Evolutionary conservation across 2,113 vertebrate species (phyloP).

Genomic region (Sceloporus tristichus): DNA sequence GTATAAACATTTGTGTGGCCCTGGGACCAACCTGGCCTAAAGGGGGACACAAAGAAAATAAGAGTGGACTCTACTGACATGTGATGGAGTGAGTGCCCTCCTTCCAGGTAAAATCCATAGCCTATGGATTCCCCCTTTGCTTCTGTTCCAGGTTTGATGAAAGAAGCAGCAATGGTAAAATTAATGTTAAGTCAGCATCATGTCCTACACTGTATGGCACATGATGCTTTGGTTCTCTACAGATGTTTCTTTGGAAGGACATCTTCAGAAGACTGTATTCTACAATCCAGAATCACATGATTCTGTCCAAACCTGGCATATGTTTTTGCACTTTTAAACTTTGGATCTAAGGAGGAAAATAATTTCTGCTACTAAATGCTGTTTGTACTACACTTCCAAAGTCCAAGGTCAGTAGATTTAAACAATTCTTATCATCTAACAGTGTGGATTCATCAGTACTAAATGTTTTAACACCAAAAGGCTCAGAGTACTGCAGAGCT

Average conservation of each 20-base stretch:
- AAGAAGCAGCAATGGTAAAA: neutral
- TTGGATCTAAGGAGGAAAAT: neutral
- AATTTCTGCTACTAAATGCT: neutral
- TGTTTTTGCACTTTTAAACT: neutral
- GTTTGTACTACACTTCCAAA: too few species aligned
- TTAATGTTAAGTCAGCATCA: neutral
- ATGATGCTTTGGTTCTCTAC: neutral
- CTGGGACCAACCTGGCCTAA: neutral
- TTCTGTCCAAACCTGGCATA: neutral
- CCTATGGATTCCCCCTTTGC: too few species aligned
- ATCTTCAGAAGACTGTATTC: neutral
- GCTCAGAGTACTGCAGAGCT: too few species aligned
- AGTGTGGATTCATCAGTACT: too few species aligned
- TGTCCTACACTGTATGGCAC: neutral
- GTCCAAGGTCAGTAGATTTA: too few species aligned
- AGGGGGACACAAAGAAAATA: too few species aligned
- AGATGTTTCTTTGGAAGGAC: neutral
- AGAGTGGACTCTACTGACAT: too few species aligned
- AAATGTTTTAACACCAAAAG: too few species aligned
- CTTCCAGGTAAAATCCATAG: too few species aligned
- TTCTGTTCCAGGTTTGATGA: too few species aligned
- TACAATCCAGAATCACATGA: neutral
- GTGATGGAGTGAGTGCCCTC: too few species aligned
- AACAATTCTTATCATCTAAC: too few species aligned
- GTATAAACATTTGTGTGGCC: neutral